These are phyloP conservation scores for Drosophila paranaensis DNA, from an alignment of 2,888 invertebrate genomes.

Conservation along the genomic window DNA sequence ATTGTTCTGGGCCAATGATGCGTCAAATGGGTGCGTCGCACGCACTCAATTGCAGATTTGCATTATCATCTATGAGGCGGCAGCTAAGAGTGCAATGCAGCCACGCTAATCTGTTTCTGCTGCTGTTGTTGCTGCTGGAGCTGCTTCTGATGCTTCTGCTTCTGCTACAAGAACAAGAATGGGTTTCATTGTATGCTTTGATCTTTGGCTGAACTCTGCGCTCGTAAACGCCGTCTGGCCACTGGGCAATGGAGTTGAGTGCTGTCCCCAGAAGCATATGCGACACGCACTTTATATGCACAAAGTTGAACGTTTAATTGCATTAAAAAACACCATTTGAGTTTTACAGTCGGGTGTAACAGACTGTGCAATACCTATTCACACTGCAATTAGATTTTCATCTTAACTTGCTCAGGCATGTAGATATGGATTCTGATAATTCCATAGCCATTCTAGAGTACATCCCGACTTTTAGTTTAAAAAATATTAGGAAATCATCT, in stretches of 20 bases:
- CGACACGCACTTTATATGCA: slow-evolving; percentile 38
- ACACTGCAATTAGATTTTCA: background rate
- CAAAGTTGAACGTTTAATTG: slow-evolving; percentile 75
- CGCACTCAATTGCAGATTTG: slow-evolving; percentile 52
- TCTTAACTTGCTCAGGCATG: background rate
- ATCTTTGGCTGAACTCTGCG: slow-evolving; percentile 40
- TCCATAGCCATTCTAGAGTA: background rate
- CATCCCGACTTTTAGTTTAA: too few species aligned
- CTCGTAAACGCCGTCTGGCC: slow-evolving; percentile 20
- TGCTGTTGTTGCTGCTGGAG: background rate
- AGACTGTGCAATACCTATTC: background rate
- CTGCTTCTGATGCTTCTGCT: slow-evolving; percentile 18
- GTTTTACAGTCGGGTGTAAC: background rate
- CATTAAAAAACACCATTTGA: slow-evolving; percentile 47
- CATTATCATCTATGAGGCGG: slow-evolving; percentile 50
- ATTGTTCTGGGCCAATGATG: slow-evolving; percentile 61
- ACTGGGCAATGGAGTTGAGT: slow-evolving; percentile 15
- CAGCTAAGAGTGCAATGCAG: slow-evolving; percentile 34
- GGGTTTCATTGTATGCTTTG: slow-evolving; percentile 65
- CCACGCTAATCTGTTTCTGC: slow-evolving; percentile 48
- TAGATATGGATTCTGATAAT: background rate
- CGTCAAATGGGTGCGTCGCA: slow-evolving; percentile 59
- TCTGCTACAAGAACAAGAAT: slow-evolving; percentile 68
- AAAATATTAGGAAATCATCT: too few species aligned
- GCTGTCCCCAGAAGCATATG: slow-evolving; percentile 22